Conservation (phyloP, 2,113 vertebrate genomes). For the Catagonus wagneri region DNA sequence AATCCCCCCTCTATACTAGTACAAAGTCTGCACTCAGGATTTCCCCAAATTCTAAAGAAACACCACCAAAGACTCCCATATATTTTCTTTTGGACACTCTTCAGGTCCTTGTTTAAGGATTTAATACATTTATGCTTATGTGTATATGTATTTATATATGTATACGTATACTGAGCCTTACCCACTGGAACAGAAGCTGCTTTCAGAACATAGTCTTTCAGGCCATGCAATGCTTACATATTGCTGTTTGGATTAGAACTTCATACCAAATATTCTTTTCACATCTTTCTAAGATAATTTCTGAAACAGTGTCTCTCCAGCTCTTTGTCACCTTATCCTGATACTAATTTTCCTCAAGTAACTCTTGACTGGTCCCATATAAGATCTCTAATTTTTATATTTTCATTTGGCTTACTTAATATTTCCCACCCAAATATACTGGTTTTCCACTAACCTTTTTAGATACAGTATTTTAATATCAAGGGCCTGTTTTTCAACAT, state of each 20-base stretch:
- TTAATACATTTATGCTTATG: neutral
- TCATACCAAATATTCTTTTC: neutral
- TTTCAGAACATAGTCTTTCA: neutral
- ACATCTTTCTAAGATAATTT: neutral
- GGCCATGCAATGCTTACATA: neutral
- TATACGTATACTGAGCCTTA: neutral
- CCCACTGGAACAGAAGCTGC: neutral
- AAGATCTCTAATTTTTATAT: neutral
- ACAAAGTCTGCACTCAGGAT: neutral
- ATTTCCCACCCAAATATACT: neutral
- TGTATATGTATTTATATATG: neutral
- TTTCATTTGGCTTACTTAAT: conserved; percentile 7
- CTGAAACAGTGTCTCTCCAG: neutral
- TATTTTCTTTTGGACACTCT: neutral
- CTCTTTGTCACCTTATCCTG: neutral
- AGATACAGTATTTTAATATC: neutral
- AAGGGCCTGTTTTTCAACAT: neutral
- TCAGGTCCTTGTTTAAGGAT: neutral
- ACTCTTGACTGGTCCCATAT: neutral
- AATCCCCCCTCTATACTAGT: neutral
- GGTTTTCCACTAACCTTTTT: conserved; percentile 5
- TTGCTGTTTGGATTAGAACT: neutral
- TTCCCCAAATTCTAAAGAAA: neutral
- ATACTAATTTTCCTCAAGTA: neutral
- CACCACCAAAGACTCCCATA: neutral